Evolutionary conservation across 2,888 invertebrate genomes (phyloP).

Genomic region (Lepetodrilus schrolli): DNA sequence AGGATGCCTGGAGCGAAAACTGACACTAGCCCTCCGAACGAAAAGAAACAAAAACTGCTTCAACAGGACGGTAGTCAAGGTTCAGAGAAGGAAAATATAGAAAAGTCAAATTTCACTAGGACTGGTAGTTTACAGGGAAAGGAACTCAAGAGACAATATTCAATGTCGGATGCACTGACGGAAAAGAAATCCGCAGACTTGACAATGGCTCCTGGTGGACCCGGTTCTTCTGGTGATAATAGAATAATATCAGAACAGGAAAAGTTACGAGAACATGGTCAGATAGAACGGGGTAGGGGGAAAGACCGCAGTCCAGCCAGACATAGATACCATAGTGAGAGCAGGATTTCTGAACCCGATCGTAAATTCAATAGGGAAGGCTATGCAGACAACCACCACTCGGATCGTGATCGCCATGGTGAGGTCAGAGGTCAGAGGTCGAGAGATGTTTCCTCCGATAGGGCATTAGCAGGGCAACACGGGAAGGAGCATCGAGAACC

Average conservation of each 20-base stretch:
- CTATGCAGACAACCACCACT: slow-evolving; percentile 23
- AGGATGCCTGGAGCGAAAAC: slow-evolving; percentile 45
- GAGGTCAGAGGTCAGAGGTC: slow-evolving; percentile 46
- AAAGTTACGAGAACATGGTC: slow-evolving; percentile 55
- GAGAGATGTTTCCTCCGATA: slow-evolving; percentile 40
- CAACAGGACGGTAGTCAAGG: slow-evolving; percentile 62
- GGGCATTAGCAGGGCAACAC: slow-evolving; percentile 1
- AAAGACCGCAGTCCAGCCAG: slow-evolving; percentile 62
- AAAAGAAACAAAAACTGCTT: slow-evolving; percentile 66
- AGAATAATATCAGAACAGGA: slow-evolving; percentile 45
- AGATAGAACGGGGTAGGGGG: slow-evolving; percentile 58
- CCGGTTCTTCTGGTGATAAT: slow-evolving; percentile 18
- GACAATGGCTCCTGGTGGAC: slow-evolving; percentile 9
- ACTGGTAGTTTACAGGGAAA: slow-evolving; percentile 66
- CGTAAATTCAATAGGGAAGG: slow-evolving; percentile 51
- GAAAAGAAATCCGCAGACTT: slow-evolving; percentile 12
- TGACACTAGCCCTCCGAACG: slow-evolving; percentile 68
- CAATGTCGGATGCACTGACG: slow-evolving; percentile 64
- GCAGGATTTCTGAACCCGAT: slow-evolving; percentile 61
- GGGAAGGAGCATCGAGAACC: slow-evolving; percentile 27
- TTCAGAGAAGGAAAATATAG: slow-evolving; percentile 70
- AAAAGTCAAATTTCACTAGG: slow-evolving; percentile 52
- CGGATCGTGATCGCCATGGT: slow-evolving; percentile 45
- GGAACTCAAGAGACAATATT: slow-evolving; percentile 70
- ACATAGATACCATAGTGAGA: slow-evolving; percentile 62